Evolutionary conservation across 1,140 invertebrate species (phyloP).

Genomic region (Trichomalopsis sarcophagae): DNA sequence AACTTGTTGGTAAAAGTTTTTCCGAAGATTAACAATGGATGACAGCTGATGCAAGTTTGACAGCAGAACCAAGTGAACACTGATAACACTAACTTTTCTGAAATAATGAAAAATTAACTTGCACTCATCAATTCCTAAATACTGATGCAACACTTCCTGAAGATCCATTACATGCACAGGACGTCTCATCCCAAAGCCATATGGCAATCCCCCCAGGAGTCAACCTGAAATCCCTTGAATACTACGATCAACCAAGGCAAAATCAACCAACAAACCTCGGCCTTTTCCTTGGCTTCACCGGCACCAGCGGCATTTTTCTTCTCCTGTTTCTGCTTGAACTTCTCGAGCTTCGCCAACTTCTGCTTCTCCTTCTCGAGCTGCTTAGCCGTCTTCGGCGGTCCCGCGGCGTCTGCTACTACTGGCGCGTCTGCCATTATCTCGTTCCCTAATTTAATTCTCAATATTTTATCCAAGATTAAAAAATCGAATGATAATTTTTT

Average conservation of each 20-base stretch:
- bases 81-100: no score
- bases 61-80: no score
- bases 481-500: neutral
- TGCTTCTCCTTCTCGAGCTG: conserved; percentile 93
- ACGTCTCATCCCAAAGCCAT: no score
- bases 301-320: conserved; percentile 80
- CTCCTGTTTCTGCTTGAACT: conserved; percentile 92
- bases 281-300: conserved; percentile 78
- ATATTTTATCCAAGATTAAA: neutral
- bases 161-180: no score
- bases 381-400: conserved; percentile 87
- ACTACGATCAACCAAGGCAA: neutral
- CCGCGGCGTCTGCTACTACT: conserved; percentile 45
- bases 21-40: no score
- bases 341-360: conserved; percentile 92
- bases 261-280: conserved; percentile 74
- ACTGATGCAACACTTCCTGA: no score
- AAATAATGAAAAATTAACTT: no score
- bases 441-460: neutral
- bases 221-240: neutral
- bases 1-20: no score
- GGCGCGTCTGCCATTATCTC: conserved; percentile 11
- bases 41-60: no score
- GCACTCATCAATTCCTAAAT: no score
- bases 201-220: neutral